A percentile compares a stretch with the other conserved stretches of the same genome.
phyloP scores from a whole-genome alignment of 2,888 invertebrate species.

The Eumacrocentrus americanus region DNA sequence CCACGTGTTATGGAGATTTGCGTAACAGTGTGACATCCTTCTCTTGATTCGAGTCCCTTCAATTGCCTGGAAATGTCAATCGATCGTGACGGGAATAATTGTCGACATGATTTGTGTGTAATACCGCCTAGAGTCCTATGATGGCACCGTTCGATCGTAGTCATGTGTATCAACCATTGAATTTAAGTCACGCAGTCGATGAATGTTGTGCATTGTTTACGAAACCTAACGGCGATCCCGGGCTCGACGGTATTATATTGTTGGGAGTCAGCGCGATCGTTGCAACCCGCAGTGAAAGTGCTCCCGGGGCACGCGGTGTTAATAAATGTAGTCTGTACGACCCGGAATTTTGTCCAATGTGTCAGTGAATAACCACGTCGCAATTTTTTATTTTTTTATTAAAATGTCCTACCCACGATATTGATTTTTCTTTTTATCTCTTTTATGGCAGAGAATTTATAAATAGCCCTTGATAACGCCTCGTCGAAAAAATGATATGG shows the following conservation, averaged over 20 bases:
- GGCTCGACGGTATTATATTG: not conserved
- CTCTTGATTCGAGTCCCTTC: conserved; percentile 4
- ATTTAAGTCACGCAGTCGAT: conserved; percentile 7
- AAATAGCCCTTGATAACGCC: too few relatives aligned
- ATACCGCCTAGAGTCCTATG: not conserved
- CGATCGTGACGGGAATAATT: conserved; percentile 15
- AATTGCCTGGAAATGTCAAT: conserved; percentile 18
- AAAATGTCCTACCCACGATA: too few relatives aligned
- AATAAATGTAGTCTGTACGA: conserved; percentile 28
- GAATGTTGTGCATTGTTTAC: conserved; percentile 7
- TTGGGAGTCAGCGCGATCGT: conserved; percentile 18
- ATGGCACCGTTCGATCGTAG: conserved; percentile 14
- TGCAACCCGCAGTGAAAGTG: conserved; percentile 39
- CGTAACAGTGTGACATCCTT: conserved; percentile 11
- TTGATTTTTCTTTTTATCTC: too few relatives aligned
- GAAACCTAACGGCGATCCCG: not conserved
- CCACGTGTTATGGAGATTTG: conserved; percentile 1
- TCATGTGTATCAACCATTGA: conserved; percentile 1
- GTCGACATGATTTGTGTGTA: not conserved
- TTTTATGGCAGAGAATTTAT: too few relatives aligned
- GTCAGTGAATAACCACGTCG: too few relatives aligned
- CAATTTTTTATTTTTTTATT: too few relatives aligned
- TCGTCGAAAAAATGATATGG: too few relatives aligned
- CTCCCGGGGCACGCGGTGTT: conserved; percentile 23
- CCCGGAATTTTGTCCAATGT: not conserved